Evolutionary conservation across 2,797 vertebrate species (phyloP).

Genomic region (Anableps anableps): DNA sequence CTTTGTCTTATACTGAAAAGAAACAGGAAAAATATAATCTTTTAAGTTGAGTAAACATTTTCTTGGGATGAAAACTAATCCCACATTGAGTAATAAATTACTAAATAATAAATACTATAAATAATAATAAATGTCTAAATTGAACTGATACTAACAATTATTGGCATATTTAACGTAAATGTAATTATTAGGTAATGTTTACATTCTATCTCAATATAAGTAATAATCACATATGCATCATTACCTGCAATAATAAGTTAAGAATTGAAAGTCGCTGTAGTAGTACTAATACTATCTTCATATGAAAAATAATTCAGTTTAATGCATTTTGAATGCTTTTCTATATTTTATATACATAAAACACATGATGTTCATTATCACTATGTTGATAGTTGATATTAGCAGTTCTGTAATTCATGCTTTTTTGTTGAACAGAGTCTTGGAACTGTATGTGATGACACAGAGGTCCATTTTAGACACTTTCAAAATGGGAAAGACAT

Average conservation of each 20-base stretch:
- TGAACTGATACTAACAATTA: neutral
- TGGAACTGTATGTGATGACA: too few species aligned
- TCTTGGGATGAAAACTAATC: neutral
- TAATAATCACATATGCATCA: too few species aligned
- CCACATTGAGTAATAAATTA: neutral
- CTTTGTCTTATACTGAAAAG: neutral
- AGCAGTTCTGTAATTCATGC: neutral
- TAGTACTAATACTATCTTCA: neutral
- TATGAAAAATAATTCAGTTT: neutral
- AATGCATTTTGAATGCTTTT: neutral
- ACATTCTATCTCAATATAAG: too few species aligned
- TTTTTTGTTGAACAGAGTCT: neutral
- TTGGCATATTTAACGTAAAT: neutral
- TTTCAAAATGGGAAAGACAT: too few species aligned
- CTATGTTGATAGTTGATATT: neutral
- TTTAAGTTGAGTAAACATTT: neutral
- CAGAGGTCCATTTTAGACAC: too few species aligned
- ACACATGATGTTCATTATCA: neutral
- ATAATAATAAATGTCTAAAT: too few species aligned
- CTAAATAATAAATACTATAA: neutral
- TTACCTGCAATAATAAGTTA: too few species aligned
- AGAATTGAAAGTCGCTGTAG: neutral
- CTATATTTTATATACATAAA: neutral
- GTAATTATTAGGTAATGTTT: too few species aligned
- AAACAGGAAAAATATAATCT: neutral